phyloP scores from a whole-genome alignment of 2,113 vertebrate species.

The Tragulus kanchil region DNA sequence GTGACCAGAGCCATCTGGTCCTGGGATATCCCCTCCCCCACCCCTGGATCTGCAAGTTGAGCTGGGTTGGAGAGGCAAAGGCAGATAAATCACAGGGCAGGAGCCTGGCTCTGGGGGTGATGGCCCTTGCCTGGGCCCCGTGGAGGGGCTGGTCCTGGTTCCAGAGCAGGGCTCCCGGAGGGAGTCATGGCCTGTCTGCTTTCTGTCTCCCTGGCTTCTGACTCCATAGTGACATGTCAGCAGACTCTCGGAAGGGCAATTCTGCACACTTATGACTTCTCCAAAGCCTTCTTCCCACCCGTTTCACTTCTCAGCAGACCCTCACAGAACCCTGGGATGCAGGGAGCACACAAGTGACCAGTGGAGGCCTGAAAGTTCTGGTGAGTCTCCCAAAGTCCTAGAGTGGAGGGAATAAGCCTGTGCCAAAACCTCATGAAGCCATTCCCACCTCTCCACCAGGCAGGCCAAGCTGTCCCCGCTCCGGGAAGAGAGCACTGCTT shows the following conservation, averaged over 20 bases:
- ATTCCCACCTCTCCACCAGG: not conserved
- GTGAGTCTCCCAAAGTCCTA: not conserved
- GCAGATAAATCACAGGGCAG: slow-evolving; percentile 52
- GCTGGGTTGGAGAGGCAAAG: not conserved
- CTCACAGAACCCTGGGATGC: not conserved
- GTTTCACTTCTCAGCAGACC: not conserved
- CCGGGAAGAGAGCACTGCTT: rapidly evolving
- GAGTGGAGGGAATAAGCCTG: not conserved
- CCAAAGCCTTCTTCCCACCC: not conserved
- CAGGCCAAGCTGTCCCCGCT: not conserved
- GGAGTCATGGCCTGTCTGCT: not conserved
- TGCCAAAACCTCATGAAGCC: not conserved
- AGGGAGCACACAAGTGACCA: not conserved
- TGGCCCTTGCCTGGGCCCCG: not conserved
- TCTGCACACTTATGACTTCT: not conserved
- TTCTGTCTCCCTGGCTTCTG: slow-evolving; percentile 20
- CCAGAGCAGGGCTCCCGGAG: not conserved
- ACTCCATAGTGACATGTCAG: not conserved
- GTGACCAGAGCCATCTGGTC: slow-evolving; percentile 65
- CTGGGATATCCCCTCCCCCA: not conserved
- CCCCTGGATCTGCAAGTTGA: not conserved
- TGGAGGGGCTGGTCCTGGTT: not conserved
- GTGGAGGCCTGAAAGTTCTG: not conserved
- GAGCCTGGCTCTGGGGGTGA: not conserved
- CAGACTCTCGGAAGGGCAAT: not conserved